Base-by-base conservation (phyloP, 2,888 invertebrate species). In the Sabellastarte sp. region DNA sequence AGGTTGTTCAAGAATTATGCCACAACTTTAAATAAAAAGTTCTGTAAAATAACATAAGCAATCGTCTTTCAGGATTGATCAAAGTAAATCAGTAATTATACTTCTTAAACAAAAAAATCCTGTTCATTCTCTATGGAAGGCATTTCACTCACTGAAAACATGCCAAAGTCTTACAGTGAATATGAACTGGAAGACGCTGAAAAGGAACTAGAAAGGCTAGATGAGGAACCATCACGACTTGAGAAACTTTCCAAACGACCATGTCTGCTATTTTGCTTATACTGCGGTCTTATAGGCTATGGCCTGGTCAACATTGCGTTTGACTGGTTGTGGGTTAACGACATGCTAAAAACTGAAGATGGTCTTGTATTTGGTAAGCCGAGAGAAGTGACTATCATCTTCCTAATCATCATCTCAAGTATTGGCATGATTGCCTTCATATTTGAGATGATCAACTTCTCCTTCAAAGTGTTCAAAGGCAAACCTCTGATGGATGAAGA, bases 321-420 rank as follows among this genome's bases (percentile, higher is more conserved):
- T 58, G 77, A 77, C 60, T 76, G 75, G 75, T 65, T 77, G 31
- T 69, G 76, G 30, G 73, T 70, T 41, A 53, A 33, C 1, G 75
- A 77, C 58, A 63, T 77, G 29, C 63, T 66, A 26, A 57, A 53
- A 30, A 61, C 67, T 1, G 67, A 73, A 50, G 59, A 67, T 29
- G 77, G 74, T 2, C 70, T 77, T 1, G 76, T 77, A 4, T 77
- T 74, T 58, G 77, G 77, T 3, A 72, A 72, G 4, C 68, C 71
- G 0, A 67, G 64, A 0, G 33, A 52, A 2, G 58, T 30, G 1
- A 65, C 70, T 0, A 61, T 65, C 10, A 65, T 33, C 29, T 41
- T 65, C n/a, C 67, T 76, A 15, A 50, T 75, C 4, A 65, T 63
- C 15, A 74, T 76, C 64, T 74, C 72, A 32, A 66, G 73, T 53